A percentile compares a stretch with the other conserved stretches of the same genome.
Evolutionary conservation across 2,888 invertebrate genomes (phyloP).

Genomic region (Eupithecia abbreviata): DNA sequence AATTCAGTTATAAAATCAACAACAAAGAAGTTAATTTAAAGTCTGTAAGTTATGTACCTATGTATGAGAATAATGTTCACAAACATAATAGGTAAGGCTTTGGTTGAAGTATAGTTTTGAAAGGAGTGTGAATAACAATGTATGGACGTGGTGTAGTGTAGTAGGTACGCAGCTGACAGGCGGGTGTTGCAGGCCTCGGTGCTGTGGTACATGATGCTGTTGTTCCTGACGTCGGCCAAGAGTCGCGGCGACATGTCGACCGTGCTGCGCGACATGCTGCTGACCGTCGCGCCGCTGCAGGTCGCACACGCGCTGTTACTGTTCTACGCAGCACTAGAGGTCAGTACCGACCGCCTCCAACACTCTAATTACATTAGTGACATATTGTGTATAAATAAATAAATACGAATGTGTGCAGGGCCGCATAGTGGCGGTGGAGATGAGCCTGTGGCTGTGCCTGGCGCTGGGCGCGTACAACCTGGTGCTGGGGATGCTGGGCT

Average conservation of each 20-base stretch:
- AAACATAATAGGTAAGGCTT: no score
- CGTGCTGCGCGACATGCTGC: neutral
- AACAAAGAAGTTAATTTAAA: no score
- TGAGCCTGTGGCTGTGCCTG: conserved; percentile 54
- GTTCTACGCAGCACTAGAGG: conserved; percentile 39
- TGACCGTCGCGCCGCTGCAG: neutral
- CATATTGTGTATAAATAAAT: no score
- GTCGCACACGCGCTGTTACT: conserved; percentile 22
- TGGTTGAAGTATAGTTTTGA: no score
- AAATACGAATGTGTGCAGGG: conserved; percentile 42
- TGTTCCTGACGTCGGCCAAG: neutral
- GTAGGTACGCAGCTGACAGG: neutral
- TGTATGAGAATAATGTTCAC: no score
- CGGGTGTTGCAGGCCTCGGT: conserved; percentile 9
- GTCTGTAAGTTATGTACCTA: no score
- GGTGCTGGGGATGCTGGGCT: conserved; percentile 54
- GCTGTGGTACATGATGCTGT: neutral
- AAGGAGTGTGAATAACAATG: neutral
- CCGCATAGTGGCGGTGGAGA: conserved; percentile 43
- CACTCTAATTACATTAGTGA: no score
- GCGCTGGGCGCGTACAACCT: conserved; percentile 55
- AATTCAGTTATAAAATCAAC: no score
- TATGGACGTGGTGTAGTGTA: neutral
- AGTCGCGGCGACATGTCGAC: neutral
- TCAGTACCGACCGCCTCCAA: neutral